Evolutionary conservation across 2,888 invertebrate species (phyloP).

Genomic region (Erebia palarica): DNA sequence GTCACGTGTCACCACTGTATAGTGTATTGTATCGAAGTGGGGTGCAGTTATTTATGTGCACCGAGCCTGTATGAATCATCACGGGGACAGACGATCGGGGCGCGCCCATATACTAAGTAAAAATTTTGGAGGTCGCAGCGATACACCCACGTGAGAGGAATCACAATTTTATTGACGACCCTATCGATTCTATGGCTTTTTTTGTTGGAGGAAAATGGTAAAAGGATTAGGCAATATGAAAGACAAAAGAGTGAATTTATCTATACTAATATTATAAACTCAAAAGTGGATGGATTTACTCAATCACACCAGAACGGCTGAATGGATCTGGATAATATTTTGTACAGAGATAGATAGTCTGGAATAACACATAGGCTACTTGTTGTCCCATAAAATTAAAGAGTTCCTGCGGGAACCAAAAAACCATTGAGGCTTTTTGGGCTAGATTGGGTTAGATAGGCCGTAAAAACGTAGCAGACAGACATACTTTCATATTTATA

Average conservation of each 20-base stretch:
- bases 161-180: constrained; percentile 6
- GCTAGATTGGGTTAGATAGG: no score
- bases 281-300: no score
- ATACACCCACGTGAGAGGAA: constrained; percentile 8
- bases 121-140: constrained; percentile 20
- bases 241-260: not conserved
- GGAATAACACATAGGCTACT: no score
- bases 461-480: no score
- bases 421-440: no score
- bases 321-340: no score
- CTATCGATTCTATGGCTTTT: constrained; percentile 10
- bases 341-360: no score
- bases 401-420: no score
- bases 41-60: constrained; percentile 55
- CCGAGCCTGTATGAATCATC: constrained; percentile 55
- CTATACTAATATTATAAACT: no score
- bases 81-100: constrained; percentile 41
- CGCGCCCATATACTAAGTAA: constrained; percentile 45
- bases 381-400: no score
- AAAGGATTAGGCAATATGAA: not conserved
- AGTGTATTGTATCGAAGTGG: constrained; percentile 55
- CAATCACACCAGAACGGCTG: no score
- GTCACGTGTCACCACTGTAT: constrained; percentile 61
- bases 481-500: no score
- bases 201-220: not conserved